Conservation (phyloP, 2,888 invertebrate species). For the Sarcophaga carnaria region DNA sequence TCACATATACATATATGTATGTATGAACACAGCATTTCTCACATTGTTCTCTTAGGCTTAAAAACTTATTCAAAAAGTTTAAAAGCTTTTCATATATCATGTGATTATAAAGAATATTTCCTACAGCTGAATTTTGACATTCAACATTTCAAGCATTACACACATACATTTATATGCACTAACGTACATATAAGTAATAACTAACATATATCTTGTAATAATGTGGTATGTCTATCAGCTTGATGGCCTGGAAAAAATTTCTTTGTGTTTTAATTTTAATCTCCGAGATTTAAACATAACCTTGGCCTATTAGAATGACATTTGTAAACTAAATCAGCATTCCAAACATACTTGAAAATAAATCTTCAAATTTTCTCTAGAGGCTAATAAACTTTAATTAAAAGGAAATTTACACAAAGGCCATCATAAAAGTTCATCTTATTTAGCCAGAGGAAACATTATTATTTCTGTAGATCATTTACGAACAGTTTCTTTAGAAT, state of each 20-base stretch:
- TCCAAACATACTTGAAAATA: too few relatives aligned
- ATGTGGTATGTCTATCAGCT: background rate
- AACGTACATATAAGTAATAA: too few relatives aligned
- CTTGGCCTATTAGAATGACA: background rate
- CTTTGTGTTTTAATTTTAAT: background rate
- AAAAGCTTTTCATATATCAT: background rate
- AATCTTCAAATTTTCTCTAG: too few relatives aligned
- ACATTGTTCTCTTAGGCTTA: background rate
- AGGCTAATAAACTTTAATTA: too few relatives aligned
- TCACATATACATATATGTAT: too few relatives aligned
- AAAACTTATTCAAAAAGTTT: background rate
- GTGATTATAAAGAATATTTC: conserved; percentile 10
- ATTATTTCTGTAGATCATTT: too few relatives aligned
- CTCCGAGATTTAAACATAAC: background rate
- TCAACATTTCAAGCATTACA: conserved; percentile 4
- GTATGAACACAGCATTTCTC: background rate
- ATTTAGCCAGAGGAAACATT: too few relatives aligned
- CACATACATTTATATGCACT: too few relatives aligned
- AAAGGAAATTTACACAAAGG: too few relatives aligned
- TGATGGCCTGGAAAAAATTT: background rate
- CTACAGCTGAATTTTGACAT: conserved; percentile 1
- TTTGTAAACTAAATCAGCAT: background rate
- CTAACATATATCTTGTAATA: background rate
- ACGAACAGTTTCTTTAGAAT: too few relatives aligned
- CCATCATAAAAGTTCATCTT: too few relatives aligned